phyloP scores from a whole-genome alignment of 2,113 vertebrate genomes.

The Psammodynastes pulverulentus region DNA sequence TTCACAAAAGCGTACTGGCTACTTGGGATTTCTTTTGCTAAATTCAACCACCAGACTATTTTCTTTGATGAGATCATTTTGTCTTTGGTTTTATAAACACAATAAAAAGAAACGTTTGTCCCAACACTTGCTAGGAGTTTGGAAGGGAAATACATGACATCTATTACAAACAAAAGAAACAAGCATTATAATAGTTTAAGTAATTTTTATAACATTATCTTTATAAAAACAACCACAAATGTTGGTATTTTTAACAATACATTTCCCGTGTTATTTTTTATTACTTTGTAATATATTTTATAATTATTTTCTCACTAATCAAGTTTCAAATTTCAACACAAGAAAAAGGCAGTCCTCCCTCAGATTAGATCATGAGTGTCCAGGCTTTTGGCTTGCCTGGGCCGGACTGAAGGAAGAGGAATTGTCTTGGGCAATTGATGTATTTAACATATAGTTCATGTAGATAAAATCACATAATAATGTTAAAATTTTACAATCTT shows the following conservation, averaged over 20 bases:
- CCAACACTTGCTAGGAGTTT: constrained; percentile 74
- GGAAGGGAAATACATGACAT: constrained; percentile 84
- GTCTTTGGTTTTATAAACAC: constrained; percentile 77
- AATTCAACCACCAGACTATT: constrained; percentile 84
- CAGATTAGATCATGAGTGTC: background rate
- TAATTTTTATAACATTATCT: background rate
- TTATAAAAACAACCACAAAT: background rate
- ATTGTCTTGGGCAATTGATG: background rate
- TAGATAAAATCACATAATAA: background rate
- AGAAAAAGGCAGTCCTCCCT: background rate
- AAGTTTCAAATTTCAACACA: background rate
- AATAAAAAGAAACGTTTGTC: constrained; percentile 79
- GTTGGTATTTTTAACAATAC: background rate
- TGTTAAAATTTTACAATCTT: background rate
- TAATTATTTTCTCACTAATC: background rate
- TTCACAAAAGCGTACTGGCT: constrained; percentile 75
- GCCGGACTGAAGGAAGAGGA: background rate
- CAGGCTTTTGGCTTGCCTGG: background rate
- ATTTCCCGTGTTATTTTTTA: background rate
- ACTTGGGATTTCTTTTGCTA: constrained; percentile 68
- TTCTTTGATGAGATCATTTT: constrained; percentile 63
- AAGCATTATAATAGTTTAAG: background rate
- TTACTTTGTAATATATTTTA: background rate
- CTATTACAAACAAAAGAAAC: constrained; percentile 26
- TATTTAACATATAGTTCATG: background rate